Evolutionary conservation across 2,888 invertebrate genomes (phyloP), one percentile per base, ranked within the genome.

Genomic region (Platycnemis pennipes): DNA sequence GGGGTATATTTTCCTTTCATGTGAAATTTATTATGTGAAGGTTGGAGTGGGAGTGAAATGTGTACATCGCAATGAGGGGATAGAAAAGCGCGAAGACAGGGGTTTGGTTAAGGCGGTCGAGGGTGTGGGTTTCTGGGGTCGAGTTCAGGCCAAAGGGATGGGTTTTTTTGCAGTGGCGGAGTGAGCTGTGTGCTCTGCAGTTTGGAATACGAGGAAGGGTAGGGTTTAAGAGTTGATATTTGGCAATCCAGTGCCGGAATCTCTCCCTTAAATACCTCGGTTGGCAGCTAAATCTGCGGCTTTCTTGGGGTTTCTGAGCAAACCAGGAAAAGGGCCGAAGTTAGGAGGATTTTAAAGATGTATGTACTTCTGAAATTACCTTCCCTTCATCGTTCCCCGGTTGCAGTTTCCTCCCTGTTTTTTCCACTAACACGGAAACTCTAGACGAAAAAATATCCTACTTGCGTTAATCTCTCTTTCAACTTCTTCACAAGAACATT

Each of bases 21-120:
- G 26, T 63, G 89, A 53, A 42, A 89, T 89, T 89, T 89, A 56
- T 56, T 53, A 56, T 11, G 88, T 1, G 53, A 8, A 53, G 88
- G 53, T 88, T 13, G 53, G 88, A 8, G 53, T 2, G 56, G 56
- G 53, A 56, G 53, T 42, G 56, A 19, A 37, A 5, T 53, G 53
- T 37, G 56, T 26, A 26, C 63, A n/a, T 63, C 63, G 63, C 31
- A 53, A 89, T 89, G 53, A 56, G 89, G 3, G 89, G 7, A 49
- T 63, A 8, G 53, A n/a, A 16, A 31, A 16, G 49, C 19, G 49
- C 8, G 88, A 8, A 26, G 86, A 19, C 7, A 42, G 49, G 88
- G 88, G 63, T 63, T 63, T n/a, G 63, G 22, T 63, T 63, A 63
- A 63, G 26, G n/a, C 63, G 63, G 63, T 63, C n/a, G 63, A 63